Percentiles rank a stretch among this genome's conserved stretches.
These are phyloP conservation scores for Unio pictorum DNA, from an alignment of 2,888 invertebrate genomes.

Conservation along the genomic window DNA sequence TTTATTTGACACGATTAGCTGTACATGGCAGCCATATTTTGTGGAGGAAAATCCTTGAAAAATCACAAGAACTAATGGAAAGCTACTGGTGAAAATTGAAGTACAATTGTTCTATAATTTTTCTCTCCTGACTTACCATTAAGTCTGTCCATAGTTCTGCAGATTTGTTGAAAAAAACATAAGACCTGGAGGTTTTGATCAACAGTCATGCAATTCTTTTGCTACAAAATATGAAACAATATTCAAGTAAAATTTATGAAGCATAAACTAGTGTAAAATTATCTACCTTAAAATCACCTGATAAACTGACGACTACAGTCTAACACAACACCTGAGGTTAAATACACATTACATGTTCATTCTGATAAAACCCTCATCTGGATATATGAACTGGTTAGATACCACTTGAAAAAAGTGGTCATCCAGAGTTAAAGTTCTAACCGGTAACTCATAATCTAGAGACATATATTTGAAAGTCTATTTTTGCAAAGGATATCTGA, in stretches of 20 bases:
- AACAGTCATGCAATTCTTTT: slow-evolving; percentile 22
- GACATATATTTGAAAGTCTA: no score
- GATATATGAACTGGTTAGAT: no score
- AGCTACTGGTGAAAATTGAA: neutral
- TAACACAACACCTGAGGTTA: neutral
- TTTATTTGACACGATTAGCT: no score
- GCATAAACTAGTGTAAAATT: neutral
- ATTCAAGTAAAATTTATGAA: neutral
- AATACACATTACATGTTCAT: no score
- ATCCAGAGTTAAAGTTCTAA: no score
- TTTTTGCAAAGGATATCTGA: no score
- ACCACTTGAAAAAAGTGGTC: no score
- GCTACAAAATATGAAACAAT: slow-evolving; percentile 16
- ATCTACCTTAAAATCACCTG: neutral
- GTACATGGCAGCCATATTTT: no score
- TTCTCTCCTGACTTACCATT: neutral
- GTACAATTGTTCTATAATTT: neutral
- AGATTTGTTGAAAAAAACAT: slow-evolving; percentile 28
- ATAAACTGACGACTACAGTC: neutral
- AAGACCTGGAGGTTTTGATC: slow-evolving; percentile 30
- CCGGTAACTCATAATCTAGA: no score
- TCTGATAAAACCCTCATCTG: no score
- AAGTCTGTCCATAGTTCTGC: neutral
- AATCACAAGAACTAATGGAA: no score
- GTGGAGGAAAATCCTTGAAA: no score